Base-by-base conservation (phyloP, 2,888 invertebrate genomes). In the Tachina fera region DNA sequence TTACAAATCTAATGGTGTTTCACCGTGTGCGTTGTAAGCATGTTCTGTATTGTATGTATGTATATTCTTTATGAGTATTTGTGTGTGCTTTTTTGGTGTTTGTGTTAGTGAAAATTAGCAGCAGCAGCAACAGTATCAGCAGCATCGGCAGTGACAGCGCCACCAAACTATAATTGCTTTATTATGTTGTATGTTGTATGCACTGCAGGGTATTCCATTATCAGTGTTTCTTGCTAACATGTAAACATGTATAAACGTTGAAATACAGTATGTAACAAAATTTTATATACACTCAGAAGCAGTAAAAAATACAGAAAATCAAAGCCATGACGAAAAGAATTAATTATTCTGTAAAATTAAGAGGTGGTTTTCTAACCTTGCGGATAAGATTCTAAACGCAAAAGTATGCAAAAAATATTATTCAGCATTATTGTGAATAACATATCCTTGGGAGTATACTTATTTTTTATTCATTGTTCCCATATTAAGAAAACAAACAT, bases 151-250 rank as follows among this genome's bases (percentile, higher is more conserved):
- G 22, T 22, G 16, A 8, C 53, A 65, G 70, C 13, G 19, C 49
- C 68, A 68, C 53, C 82, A 85, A 85, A 82, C 70, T 82, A 82
- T 85, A 85, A 85, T 85, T 85, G 86, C 86, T 86, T 86, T 86
- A 86, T 86, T 86, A 86, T 86, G 86, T 86, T 76, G 83, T 71
- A 67, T 79, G 83, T 67, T 79, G 86, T 76, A 67, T 72, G 65
- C 65, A 76, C 83, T 86, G 75, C 83, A 86, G 86, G 83, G 76
- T 86, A 83, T 83, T 79, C 65, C 79, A 71, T 71, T 86, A 79
- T 83, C 86, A 83, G 75, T 63, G 70, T 71, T 82, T 11, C 63
- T 65, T 81, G 60, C 65, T 71, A 9, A 61, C 45, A 75, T 70
- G 31, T 31, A 31, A 31, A 31, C 5, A 31, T 31, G 31, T 31